Percentiles rank a stretch among this genome's conserved stretches.
phyloP scores from a whole-genome alignment of 2,797 vertebrate species.

The Tokudaia tokunoshimensis region DNA sequence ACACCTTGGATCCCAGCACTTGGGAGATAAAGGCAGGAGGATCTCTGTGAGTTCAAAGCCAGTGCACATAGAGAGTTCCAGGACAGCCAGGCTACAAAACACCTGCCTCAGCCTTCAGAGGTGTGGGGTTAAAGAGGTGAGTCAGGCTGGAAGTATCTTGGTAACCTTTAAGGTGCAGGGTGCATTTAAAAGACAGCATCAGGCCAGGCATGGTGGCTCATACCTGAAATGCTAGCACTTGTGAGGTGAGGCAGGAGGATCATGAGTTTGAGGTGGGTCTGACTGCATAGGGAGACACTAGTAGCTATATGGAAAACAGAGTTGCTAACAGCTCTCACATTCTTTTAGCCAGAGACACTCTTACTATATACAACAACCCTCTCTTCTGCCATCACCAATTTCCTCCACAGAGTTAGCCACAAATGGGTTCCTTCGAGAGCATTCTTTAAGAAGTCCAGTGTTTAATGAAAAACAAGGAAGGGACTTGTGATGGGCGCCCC shows the following conservation, averaged over 20 bases:
- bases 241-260: background rate
- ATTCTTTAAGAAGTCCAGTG: constrained; percentile 49
- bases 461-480: constrained; percentile 53
- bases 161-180: background rate
- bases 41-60: background rate
- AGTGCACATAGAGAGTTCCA: background rate
- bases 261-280: background rate
- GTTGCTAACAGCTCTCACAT: background rate
- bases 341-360: background rate
- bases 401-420: background rate
- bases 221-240: background rate
- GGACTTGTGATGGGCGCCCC: constrained; percentile 28
- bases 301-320: background rate
- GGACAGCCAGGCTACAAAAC: background rate
- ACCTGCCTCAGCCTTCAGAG: background rate
- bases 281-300: background rate
- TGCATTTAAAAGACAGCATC: background rate
- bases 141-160: background rate
- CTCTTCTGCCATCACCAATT: background rate
- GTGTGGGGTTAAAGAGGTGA: background rate
- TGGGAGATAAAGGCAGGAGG: background rate
- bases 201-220: background rate
- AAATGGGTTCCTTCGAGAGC: background rate
- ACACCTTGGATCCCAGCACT: background rate
- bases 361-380: background rate